These are phyloP conservation scores for Ceramica pisi DNA, from an alignment of 2,888 invertebrate species.

Conservation along the genomic window DNA sequence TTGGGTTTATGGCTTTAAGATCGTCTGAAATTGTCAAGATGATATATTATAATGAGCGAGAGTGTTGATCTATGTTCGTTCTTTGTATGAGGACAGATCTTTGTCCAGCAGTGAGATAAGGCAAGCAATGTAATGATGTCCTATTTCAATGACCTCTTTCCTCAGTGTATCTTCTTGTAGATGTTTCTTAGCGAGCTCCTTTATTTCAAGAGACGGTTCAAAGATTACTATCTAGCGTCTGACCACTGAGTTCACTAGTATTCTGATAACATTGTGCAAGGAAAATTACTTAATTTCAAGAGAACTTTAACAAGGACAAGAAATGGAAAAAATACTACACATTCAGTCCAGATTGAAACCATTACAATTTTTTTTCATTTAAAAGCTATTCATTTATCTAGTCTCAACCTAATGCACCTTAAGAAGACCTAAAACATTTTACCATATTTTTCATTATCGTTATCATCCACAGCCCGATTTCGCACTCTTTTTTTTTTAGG, in stretches of 20 bases:
- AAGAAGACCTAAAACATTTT: no score
- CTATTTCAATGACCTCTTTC: background rate
- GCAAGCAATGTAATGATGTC: no score
- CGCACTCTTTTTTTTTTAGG: no score
- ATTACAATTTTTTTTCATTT: background rate
- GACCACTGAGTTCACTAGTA: constrained; percentile 8
- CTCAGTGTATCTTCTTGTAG: background rate
- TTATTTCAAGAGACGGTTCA: constrained; percentile 1
- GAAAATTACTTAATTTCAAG: constrained; percentile 13
- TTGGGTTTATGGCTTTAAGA: no score
- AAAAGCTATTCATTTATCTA: background rate
- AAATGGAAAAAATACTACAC: background rate
- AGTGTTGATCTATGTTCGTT: background rate
- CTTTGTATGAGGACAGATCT: background rate
- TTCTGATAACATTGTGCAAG: constrained; percentile 22
- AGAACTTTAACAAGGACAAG: background rate
- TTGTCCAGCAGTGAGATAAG: no score
- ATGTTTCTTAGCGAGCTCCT: constrained; percentile 19
- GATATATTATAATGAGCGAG: no score
- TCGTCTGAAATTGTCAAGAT: no score
- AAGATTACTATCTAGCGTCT: constrained; percentile 31
- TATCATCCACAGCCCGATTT: no score
- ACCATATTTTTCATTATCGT: no score
- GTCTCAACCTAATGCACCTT: background rate
- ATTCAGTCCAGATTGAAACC: background rate